These are phyloP conservation scores for Xerus rutilus DNA, from an alignment of 2,797 vertebrate genomes.

Conservation along the genomic window DNA sequence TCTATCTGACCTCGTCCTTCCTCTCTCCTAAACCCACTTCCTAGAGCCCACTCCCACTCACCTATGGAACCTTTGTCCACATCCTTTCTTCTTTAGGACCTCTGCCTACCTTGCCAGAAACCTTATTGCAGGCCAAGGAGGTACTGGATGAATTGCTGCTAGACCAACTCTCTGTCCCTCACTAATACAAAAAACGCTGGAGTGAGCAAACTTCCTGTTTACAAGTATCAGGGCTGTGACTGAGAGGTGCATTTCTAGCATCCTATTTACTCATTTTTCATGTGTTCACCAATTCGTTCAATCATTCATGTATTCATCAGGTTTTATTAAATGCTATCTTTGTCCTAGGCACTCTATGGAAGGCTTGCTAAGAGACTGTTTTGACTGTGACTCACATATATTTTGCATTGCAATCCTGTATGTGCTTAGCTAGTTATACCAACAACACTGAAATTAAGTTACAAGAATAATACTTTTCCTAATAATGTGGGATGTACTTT, in stretches of 20 bases:
- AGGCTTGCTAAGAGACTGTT: conserved; percentile 47
- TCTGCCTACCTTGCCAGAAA: not conserved
- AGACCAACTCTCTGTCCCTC: not conserved
- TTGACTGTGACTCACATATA: not conserved
- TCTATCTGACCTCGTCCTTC: not conserved
- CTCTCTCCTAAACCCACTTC: not conserved
- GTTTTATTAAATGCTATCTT: not conserved
- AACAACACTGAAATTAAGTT: conserved; percentile 13
- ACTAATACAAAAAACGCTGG: not conserved
- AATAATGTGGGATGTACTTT: not conserved
- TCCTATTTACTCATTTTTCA: not conserved
- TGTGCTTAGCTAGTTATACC: not conserved
- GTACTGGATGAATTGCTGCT: not conserved
- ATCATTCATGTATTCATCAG: not conserved
- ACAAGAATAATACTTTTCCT: conserved; percentile 35
- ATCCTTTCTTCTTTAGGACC: not conserved
- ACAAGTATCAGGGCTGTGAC: not conserved
- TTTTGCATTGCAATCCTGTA: conserved; percentile 11
- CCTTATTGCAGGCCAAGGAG: not conserved
- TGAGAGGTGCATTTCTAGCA: not conserved
- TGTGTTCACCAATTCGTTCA: not conserved
- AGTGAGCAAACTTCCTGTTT: not conserved
- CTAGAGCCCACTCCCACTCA: not conserved
- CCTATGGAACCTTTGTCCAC: not conserved
- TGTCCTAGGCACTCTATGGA: not conserved